A percentile compares a stretch with the other conserved stretches of the same genome.
These are phyloP conservation scores for Chamaetylas fuelleborni DNA, from an alignment of 2,113 vertebrate genomes.

Conservation along the genomic window DNA sequence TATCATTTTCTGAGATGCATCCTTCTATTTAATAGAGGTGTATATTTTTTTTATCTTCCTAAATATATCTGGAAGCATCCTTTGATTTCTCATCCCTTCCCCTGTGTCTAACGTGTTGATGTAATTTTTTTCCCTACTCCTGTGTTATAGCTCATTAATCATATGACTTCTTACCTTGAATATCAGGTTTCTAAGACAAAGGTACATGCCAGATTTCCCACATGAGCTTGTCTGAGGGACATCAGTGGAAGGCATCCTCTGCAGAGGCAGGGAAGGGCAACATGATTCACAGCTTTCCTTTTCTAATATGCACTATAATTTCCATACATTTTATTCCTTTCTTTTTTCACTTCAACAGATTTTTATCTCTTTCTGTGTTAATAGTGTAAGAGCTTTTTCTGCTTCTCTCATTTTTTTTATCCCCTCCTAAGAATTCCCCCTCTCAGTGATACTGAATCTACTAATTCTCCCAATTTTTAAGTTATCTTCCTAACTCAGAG, in stretches of 20 bases:
- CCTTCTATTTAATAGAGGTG: background rate
- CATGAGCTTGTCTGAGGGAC: background rate
- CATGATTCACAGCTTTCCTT: background rate
- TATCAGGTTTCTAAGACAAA: background rate
- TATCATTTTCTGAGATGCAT: background rate
- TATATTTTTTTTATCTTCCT: background rate
- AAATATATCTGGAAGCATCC: background rate
- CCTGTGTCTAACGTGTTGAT: background rate
- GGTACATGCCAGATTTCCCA: background rate
- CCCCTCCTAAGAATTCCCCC: background rate
- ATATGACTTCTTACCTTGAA: background rate
- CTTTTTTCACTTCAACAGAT: background rate
- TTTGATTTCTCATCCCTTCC: background rate
- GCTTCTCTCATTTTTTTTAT: background rate
- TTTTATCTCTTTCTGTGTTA: background rate
- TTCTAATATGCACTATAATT: background rate
- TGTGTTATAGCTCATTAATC: background rate
- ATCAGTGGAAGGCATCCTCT: background rate
- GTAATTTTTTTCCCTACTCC: background rate
- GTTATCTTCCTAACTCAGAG: background rate
- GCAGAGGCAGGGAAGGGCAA: background rate
- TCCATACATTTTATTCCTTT: background rate
- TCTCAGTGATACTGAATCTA: background rate
- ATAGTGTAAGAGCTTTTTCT: background rate
- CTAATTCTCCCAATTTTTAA: background rate